Evolutionary conservation across 2,113 vertebrate genomes (phyloP).

Genomic region (Tylochromis polylepis): DNA sequence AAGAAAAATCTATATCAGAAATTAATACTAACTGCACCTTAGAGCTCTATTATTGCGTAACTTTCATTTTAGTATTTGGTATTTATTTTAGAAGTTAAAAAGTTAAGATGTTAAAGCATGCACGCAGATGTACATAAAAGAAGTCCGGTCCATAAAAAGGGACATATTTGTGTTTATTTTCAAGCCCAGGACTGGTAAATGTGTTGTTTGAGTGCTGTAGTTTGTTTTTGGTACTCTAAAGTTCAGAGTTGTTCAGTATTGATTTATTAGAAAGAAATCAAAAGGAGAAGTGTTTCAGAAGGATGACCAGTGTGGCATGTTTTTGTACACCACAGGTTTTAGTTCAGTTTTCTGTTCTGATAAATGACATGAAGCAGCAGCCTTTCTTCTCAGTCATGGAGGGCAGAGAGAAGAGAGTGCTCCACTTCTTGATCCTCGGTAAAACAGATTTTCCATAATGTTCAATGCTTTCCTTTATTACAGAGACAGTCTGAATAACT

Average conservation of each 20-base stretch:
- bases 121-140: background rate
- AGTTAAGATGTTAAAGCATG: background rate
- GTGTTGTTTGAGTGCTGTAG: accelerated
- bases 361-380: background rate
- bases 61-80: no score
- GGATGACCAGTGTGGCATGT: accelerated
- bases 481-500: accelerated
- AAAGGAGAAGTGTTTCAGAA: background rate
- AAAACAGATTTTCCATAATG: background rate
- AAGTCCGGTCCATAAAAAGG: background rate
- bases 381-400: background rate
- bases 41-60: no score
- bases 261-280: background rate
- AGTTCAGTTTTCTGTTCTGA: accelerated
- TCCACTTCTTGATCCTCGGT: accelerated
- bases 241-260: background rate
- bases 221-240: background rate
- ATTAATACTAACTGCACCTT: no score
- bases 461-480: accelerated
- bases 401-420: background rate
- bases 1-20: no score
- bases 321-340: background rate
- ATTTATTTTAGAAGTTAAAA: no score
- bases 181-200: background rate
- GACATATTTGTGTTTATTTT: background rate